These are phyloP conservation scores for Muntiacus reevesi DNA, from an alignment of 2,113 vertebrate genomes.

Conservation along the genomic window DNA sequence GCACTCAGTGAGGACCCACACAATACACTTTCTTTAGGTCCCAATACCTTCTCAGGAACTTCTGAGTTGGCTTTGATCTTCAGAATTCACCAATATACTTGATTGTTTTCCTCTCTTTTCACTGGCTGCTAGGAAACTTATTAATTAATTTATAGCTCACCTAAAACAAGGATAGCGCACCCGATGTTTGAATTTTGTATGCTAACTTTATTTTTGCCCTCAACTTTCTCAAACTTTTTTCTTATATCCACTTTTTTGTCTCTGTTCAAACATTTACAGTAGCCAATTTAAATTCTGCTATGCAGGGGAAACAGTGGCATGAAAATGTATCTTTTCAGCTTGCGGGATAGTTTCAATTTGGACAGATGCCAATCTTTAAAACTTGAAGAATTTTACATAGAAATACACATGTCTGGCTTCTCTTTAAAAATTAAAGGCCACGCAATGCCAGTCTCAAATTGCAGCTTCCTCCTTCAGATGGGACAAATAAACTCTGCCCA, in stretches of 20 bases:
- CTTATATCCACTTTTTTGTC: neutral
- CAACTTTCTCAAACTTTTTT: neutral
- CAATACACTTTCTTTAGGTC: neutral
- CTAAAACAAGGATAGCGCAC: neutral
- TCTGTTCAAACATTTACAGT: neutral
- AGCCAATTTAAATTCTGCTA: neutral
- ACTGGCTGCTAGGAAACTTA: neutral
- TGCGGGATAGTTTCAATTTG: neutral
- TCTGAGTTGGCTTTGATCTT: neutral
- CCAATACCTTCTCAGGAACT: neutral
- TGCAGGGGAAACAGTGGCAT: neutral
- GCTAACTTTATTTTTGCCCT: neutral
- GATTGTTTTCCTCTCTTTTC: neutral
- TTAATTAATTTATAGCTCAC: neutral
- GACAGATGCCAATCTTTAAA: neutral
- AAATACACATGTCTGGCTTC: neutral
- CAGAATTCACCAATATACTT: neutral
- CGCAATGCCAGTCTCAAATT: neutral
- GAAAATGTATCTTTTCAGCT: neutral
- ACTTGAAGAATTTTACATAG: neutral
- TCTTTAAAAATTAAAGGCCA: neutral
- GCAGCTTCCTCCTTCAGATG: neutral
- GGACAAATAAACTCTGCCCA: neutral
- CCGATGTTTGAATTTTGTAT: neutral
- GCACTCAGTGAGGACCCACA: neutral